Evolutionary conservation across 1,140 invertebrate species (phyloP).

Genomic region (Neotoxoptera formosana): DNA sequence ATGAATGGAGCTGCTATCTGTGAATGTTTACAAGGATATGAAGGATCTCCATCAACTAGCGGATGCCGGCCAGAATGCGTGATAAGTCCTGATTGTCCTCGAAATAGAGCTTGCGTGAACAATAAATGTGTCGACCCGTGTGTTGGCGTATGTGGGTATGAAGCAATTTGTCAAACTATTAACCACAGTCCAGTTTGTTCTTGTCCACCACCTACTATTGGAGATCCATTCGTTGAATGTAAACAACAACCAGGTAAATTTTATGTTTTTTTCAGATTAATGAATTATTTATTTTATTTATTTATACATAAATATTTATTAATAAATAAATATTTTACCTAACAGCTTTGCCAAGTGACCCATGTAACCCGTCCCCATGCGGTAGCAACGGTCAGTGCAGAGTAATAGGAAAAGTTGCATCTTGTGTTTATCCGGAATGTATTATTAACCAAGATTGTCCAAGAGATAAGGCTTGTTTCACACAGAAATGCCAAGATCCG

Average conservation of each 20-base stretch:
- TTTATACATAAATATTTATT: background rate
- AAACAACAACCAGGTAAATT: conserved; percentile 65
- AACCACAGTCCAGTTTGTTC: conserved; percentile 84
- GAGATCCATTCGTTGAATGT: conserved; percentile 80
- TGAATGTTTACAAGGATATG: conserved; percentile 74
- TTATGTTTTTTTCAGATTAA: background rate
- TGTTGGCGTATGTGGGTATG: conserved; percentile 73
- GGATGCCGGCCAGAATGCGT: conserved; percentile 79
- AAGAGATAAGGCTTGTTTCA: conserved; percentile 79
- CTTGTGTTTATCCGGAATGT: conserved; percentile 85
- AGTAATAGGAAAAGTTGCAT: conserved; percentile 73
- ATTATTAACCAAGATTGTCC: conserved; percentile 84
- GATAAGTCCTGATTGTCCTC: conserved; percentile 76
- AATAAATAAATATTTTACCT: conserved; percentile 48
- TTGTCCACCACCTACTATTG: conserved; percentile 73
- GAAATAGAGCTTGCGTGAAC: conserved; percentile 76
- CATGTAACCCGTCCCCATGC: conserved; percentile 83
- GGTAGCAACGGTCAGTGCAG: conserved; percentile 80
- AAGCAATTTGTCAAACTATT: conserved; percentile 73
- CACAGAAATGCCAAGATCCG: conserved; percentile 82
- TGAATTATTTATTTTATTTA: background rate
- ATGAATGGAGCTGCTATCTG: conserved; percentile 71
- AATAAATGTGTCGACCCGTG: conserved; percentile 80
- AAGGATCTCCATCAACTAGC: conserved; percentile 67
- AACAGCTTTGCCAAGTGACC: conserved; percentile 67